These are phyloP conservation scores for Xiphophorus hellerii DNA, from an alignment of 2,113 vertebrate genomes.

Conservation along the genomic window DNA sequence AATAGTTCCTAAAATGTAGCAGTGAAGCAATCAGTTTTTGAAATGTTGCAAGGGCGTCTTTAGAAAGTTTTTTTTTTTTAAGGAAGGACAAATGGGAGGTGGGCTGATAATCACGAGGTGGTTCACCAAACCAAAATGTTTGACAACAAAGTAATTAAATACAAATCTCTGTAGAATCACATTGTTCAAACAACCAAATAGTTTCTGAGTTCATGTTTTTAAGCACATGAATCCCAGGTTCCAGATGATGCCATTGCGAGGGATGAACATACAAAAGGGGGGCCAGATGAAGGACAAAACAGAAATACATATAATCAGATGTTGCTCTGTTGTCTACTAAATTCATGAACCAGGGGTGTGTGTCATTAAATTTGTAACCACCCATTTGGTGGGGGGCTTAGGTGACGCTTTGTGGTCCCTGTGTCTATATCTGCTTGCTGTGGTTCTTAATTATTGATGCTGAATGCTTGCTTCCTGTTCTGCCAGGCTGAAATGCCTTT, in stretches of 20 bases:
- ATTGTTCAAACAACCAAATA: too few relatives aligned
- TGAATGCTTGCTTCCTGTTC: constrained; percentile 52
- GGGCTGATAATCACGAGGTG: too few relatives aligned
- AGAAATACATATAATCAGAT: background rate
- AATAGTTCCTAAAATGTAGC: background rate
- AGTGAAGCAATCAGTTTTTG: too few relatives aligned
- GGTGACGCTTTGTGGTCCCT: background rate
- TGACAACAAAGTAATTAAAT: too few relatives aligned
- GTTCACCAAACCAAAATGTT: too few relatives aligned
- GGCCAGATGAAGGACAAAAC: background rate
- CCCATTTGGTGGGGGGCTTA: too few relatives aligned
- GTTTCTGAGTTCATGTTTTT: too few relatives aligned
- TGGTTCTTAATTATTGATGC: constrained; percentile 42
- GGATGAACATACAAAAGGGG: background rate
- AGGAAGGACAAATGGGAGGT: too few relatives aligned
- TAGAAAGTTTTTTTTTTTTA: too few relatives aligned
- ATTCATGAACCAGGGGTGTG: background rate
- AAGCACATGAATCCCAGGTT: too few relatives aligned
- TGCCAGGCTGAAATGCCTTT: constrained; percentile 72
- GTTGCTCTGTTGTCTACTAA: background rate
- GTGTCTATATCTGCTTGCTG: constrained; percentile 1
- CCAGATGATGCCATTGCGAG: background rate
- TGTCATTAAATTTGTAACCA: background rate
- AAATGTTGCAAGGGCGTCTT: too few relatives aligned
- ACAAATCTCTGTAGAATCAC: too few relatives aligned